A percentile compares a stretch with the other conserved stretches of the same genome.
Evolutionary conservation across 2,113 vertebrate genomes (phyloP).

Genomic region (Cheilinus undulatus): DNA sequence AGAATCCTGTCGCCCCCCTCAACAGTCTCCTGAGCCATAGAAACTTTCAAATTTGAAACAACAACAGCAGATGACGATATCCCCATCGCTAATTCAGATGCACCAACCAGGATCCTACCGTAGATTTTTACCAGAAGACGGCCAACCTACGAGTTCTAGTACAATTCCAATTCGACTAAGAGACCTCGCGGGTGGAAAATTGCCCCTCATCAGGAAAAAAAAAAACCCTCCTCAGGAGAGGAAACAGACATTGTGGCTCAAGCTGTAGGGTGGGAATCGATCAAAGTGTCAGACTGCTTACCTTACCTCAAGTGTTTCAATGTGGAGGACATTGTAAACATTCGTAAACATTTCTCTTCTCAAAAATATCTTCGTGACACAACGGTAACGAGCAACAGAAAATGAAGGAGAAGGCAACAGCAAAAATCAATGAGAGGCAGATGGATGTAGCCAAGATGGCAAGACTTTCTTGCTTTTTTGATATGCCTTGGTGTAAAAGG

Average conservation of each 20-base stretch:
- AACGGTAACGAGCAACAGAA: constrained; percentile 48
- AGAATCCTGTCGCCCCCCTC: constrained; percentile 81
- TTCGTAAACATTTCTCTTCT: constrained; percentile 77
- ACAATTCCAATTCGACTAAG: constrained; percentile 66
- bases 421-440: constrained; percentile 57
- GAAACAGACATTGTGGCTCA: constrained; percentile 79
- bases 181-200: constrained; percentile 43
- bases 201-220: constrained; percentile 53
- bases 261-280: constrained; percentile 76
- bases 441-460: constrained; percentile 69
- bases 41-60: constrained; percentile 85
- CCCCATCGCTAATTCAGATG: constrained; percentile 55
- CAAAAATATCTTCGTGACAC: constrained; percentile 73
- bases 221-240: constrained; percentile 50
- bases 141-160: constrained; percentile 53
- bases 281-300: constrained; percentile 84
- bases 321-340: constrained; percentile 84
- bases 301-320: constrained; percentile 90
- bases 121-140: constrained; percentile 57
- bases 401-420: constrained; percentile 52
- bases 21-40: constrained; percentile 89
- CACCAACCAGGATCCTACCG: constrained; percentile 55
- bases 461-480: constrained; percentile 60
- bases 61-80: constrained; percentile 73
- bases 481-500: constrained; percentile 56